Evolutionary conservation across 2,888 invertebrate genomes (phyloP), one percentile per base, ranked within the genome.

Genomic region (Drosophila bunnanda): DNA sequence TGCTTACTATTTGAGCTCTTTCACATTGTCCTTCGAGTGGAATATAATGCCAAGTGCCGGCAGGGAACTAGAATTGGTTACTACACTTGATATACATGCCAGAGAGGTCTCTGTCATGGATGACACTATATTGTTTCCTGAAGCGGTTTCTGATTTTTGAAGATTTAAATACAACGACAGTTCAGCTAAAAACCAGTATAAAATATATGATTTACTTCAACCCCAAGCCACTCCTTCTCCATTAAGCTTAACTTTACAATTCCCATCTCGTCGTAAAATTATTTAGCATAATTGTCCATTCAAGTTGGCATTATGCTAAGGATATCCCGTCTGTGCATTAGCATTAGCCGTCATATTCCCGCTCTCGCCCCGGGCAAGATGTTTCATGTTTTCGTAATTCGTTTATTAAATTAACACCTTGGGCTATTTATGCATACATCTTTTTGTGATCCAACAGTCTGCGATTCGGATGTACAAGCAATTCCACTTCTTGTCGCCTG

Each of bases 321-420:
- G 57, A 74, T 34, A 48, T 74, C 55, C 57, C 39, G 30, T 53
- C 75, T 53, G 62, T 38, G 48, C 25, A 72, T 72, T 72, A 61
- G 61, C 70, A 70, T 55, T 74, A 36, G 4, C 67, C 68, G 56
- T 39, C 54, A 67, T 57, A 67, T 58, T 61, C 38, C 32, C 38
- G 54, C 54, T 50, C 55, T 22, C 41, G 39, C 62, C 56, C 38
- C 13, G 22, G 58, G 52, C 57, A 57, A 20, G 50, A 15, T 22
- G 50, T 59, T 76, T 79, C 69, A 77, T 73, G 72, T 69, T 75
- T 79, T 65, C 61, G 55, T 78, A 75, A 85, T 76, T 75, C 57
- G 55, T 57, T 78, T 80, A 78, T 85, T 79, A 72, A 70, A 80
- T 80, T 82, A 78, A 53, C 83, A 75, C 83, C 83, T 70, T 56